Conservation (phyloP, 2,113 vertebrate species). For the Agelaius phoeniceus region DNA sequence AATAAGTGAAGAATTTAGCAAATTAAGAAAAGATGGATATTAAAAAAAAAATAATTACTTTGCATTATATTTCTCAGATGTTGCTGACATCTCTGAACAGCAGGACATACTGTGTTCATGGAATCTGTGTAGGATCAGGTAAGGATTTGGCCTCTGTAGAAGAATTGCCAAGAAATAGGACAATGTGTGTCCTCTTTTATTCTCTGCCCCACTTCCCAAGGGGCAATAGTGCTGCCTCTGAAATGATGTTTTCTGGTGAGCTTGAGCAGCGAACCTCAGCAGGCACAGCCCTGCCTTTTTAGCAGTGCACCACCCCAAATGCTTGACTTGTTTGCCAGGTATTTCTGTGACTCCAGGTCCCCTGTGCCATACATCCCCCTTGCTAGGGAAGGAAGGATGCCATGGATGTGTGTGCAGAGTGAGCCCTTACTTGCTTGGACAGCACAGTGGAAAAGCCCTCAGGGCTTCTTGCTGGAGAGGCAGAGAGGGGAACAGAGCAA, state of each 20-base stretch:
- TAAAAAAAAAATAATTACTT: neutral
- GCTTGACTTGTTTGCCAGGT: neutral
- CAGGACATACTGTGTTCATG: neutral
- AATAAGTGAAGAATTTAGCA: neutral
- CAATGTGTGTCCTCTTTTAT: neutral
- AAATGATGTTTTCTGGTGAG: neutral
- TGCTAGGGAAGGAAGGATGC: neutral
- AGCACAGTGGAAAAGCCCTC: neutral
- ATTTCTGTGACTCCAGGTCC: neutral
- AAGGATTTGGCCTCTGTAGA: neutral
- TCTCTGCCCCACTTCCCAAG: neutral
- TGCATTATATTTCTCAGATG: neutral
- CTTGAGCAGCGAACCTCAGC: neutral
- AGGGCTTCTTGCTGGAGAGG: neutral
- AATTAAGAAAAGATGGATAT: neutral
- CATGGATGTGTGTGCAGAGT: neutral
- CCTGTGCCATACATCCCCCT: neutral
- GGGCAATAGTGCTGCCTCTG: neutral
- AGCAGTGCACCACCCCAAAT: neutral
- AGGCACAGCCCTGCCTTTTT: neutral
- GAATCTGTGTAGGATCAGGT: neutral
- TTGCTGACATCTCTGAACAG: neutral
- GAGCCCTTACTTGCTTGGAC: neutral
- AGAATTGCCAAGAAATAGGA: neutral
- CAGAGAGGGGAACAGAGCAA: neutral